Conservation (phyloP, 2,888 invertebrate genomes). For the Epicampocera succincta region DNA sequence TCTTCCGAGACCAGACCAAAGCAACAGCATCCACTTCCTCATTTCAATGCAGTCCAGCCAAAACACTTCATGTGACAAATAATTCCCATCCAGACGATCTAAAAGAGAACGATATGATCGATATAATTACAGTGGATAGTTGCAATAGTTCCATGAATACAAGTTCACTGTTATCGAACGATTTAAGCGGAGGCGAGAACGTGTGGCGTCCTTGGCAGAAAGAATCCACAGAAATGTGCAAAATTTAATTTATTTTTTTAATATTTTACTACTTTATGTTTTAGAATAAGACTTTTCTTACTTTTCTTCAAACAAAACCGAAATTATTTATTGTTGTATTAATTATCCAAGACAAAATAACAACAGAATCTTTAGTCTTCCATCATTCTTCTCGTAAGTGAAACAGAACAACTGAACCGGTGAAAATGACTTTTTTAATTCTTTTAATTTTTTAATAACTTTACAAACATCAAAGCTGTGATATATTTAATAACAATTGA, state of each 20-base stretch:
- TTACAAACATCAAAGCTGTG: constrained; percentile 34
- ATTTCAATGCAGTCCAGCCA: constrained; percentile 50
- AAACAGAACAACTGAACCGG: constrained; percentile 6
- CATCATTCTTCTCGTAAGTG: constrained; percentile 42
- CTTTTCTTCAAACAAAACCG: too few relatives aligned
- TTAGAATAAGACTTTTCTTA: too few relatives aligned
- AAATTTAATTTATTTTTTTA: constrained; percentile 19
- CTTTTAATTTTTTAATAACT: constrained; percentile 38
- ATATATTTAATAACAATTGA: constrained; percentile 30
- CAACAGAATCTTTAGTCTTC: constrained; percentile 71
- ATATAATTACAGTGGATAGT: constrained; percentile 77
- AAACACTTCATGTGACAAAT: constrained; percentile 65
- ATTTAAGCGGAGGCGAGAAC: constrained; percentile 75
- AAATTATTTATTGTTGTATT: too few relatives aligned
- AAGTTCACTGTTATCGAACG: constrained; percentile 75
- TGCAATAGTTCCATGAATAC: constrained; percentile 72
- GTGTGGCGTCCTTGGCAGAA: constrained; percentile 79
- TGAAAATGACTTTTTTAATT: constrained; percentile 3
- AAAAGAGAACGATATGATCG: constrained; percentile 76
- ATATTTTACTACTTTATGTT: too few relatives aligned
- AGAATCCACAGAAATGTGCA: constrained; percentile 41
- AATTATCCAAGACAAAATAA: constrained; percentile 16
- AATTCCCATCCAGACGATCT: constrained; percentile 66
- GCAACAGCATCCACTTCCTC: constrained; percentile 12
- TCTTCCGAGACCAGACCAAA: constrained; percentile 40